These are phyloP conservation scores for Scrobipalpa atriplicella DNA, from an alignment of 2,888 invertebrate genomes.

Conservation along the genomic window DNA sequence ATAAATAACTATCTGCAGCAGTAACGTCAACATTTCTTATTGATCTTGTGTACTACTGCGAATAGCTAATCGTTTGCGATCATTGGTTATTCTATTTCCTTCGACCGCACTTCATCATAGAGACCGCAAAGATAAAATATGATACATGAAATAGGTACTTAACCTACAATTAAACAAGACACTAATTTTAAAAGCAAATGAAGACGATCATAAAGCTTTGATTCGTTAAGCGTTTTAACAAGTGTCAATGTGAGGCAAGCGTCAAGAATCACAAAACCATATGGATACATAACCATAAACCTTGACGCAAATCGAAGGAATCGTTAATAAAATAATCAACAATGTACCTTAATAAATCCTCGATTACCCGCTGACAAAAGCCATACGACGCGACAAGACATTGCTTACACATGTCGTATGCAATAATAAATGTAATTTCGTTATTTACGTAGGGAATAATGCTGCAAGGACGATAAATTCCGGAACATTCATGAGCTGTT, in stretches of 20 bases:
- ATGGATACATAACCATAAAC: constrained; percentile 50
- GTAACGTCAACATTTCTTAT: constrained; percentile 39
- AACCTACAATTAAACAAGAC: not conserved
- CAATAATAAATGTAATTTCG: constrained; percentile 63
- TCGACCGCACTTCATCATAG: not conserved
- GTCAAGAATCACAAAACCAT: constrained; percentile 34
- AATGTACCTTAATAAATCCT: constrained; percentile 70
- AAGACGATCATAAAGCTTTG: constrained; percentile 32
- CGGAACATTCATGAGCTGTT: not conserved
- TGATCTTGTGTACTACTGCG: constrained; percentile 35
- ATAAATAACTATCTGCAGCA: constrained; percentile 39
- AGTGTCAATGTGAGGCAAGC: constrained; percentile 43
- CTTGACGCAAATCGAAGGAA: constrained; percentile 54
- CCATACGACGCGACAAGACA: constrained; percentile 66
- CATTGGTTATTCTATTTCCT: constrained; percentile 31
- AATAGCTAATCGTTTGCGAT: constrained; percentile 37
- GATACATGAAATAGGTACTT: not conserved
- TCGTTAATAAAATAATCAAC: constrained; percentile 74
- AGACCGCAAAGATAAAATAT: not conserved
- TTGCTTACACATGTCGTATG: constrained; percentile 69
- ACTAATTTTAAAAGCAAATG: not conserved
- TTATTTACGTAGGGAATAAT: constrained; percentile 16
- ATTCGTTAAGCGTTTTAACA: constrained; percentile 53
- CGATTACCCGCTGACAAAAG: constrained; percentile 76
- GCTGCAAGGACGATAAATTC: constrained; percentile 33